Evolutionary conservation across 2,113 vertebrate species (phyloP).

Genomic region (Desmodus rotundus): DNA sequence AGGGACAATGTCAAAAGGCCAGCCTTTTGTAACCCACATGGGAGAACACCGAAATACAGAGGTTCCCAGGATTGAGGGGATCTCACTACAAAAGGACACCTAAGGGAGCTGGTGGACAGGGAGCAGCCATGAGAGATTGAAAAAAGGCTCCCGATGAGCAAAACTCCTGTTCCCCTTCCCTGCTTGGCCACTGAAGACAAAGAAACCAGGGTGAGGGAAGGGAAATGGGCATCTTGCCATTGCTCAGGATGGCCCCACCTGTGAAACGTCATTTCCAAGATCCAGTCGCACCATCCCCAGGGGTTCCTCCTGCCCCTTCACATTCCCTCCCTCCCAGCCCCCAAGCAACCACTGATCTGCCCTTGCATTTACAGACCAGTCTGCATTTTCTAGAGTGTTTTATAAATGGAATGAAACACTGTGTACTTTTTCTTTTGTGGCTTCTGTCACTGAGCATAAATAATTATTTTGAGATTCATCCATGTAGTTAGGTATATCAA

Average conservation of each 20-base stretch:
- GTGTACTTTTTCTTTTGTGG: not conserved
- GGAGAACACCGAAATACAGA: not conserved
- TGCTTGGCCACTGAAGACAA: rapidly evolving
- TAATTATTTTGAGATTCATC: not conserved
- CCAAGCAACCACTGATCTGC: not conserved
- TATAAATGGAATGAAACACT: not conserved
- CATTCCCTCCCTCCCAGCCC: not conserved
- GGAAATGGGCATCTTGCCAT: rapidly evolving
- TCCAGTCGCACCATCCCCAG: not conserved
- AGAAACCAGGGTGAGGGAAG: too few relatives aligned
- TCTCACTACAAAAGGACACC: not conserved
- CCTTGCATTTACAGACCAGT: not conserved
- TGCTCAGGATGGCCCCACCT: not conserved
- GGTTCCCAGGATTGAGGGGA: not conserved
- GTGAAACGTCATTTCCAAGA: not conserved
- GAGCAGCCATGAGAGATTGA: not conserved
- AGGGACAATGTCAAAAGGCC: not conserved
- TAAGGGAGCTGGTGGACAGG: not conserved
- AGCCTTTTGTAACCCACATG: not conserved
- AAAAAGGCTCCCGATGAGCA: not conserved
- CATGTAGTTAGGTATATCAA: not conserved
- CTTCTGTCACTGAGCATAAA: not conserved
- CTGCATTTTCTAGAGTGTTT: not conserved
- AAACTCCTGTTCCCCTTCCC: not conserved
- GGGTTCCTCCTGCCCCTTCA: not conserved